These are phyloP conservation scores for Brachyalestes nurse DNA, from an alignment of 2,797 vertebrate genomes.

Conservation along the genomic window DNA sequence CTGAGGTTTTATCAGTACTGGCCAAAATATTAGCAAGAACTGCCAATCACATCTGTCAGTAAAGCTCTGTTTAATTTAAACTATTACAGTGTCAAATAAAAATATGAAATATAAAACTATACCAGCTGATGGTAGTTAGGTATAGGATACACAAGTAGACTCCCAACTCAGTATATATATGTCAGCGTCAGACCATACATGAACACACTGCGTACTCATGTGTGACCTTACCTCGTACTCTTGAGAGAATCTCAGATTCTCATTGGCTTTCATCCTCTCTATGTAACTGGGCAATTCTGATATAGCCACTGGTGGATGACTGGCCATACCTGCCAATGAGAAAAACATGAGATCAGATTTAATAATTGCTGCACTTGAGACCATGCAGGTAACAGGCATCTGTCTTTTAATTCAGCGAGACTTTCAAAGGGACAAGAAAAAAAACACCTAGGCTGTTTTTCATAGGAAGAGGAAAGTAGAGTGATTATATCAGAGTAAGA, in stretches of 20 bases:
- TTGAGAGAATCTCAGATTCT: slow-evolving; percentile 98
- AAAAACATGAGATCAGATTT: slow-evolving; percentile 49
- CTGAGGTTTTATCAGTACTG: too few relatives aligned
- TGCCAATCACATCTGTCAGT: too few relatives aligned
- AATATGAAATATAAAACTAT: too few relatives aligned
- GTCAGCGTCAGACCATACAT: background rate
- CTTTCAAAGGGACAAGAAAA: background rate
- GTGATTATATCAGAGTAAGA: background rate
- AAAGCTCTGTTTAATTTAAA: too few relatives aligned
- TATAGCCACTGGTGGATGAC: slow-evolving; percentile 93
- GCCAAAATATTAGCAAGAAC: too few relatives aligned
- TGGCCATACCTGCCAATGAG: slow-evolving; percentile 91
- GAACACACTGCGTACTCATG: background rate
- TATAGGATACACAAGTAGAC: background rate
- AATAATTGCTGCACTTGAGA: background rate
- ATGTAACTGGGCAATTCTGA: slow-evolving; percentile 94
- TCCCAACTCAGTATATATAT: background rate
- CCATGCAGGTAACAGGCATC: background rate
- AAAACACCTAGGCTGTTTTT: background rate
- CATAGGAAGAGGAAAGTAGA: background rate
- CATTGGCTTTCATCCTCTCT: slow-evolving; percentile 97
- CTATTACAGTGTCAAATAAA: too few relatives aligned
- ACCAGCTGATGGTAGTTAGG: too few relatives aligned
- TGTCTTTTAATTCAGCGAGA: background rate
- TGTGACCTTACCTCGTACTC: slow-evolving; percentile 92